Conservation (phyloP, 2,888 invertebrate species). For the Diaprepes abbreviatus region DNA sequence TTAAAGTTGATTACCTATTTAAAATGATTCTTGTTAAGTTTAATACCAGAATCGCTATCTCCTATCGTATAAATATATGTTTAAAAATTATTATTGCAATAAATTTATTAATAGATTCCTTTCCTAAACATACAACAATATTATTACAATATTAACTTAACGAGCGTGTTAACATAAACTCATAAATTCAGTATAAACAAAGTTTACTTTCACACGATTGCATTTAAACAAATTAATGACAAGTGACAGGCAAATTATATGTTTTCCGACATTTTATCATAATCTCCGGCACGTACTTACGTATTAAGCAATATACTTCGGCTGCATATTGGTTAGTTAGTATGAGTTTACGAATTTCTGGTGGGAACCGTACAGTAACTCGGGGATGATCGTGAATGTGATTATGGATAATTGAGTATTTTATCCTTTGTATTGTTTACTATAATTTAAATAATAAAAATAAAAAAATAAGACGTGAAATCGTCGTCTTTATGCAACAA, state of each 20-base stretch:
- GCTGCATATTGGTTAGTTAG: not conserved
- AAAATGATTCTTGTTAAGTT: too few relatives aligned
- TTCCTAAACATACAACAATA: not conserved
- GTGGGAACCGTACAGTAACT: not conserved
- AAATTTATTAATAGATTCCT: not conserved
- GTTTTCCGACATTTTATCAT: slow-evolving; percentile 9
- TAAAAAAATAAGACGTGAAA: too few relatives aligned
- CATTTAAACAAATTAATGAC: slow-evolving; percentile 7
- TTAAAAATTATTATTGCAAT: not conserved
- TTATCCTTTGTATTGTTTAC: too few relatives aligned
- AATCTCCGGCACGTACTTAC: slow-evolving; percentile 6
- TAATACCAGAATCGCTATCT: too few relatives aligned
- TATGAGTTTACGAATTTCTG: not conserved
- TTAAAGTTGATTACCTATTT: too few relatives aligned
- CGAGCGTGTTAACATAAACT: not conserved
- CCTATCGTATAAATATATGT: not conserved
- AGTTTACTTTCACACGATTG: slow-evolving; percentile 15
- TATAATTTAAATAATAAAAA: too few relatives aligned
- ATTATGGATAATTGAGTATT: too few relatives aligned
- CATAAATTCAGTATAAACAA: not conserved
- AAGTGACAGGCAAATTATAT: not conserved
- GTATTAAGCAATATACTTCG: not conserved
- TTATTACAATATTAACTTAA: not conserved
- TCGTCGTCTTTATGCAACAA: too few relatives aligned
- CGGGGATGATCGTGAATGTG: not conserved